Percentiles rank a stretch among this genome's conserved stretches.
phyloP scores from a whole-genome alignment of 2,797 vertebrate species.

The Schizopygopsis pylzovi region DNA sequence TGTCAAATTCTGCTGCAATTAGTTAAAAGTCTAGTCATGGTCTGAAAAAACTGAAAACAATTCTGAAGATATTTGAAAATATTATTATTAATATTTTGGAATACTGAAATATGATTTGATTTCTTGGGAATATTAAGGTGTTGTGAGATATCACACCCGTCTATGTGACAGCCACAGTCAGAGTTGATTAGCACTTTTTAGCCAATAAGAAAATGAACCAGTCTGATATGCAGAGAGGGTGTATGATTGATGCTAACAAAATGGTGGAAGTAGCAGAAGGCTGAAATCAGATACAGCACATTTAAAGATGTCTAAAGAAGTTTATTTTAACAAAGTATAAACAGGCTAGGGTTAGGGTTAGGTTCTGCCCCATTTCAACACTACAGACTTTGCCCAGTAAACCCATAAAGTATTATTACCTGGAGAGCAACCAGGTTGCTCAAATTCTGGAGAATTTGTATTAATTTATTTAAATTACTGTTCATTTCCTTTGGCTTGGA shows the following conservation, averaged over 20 bases:
- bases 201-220: neutral
- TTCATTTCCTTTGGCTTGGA: neutral
- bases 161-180: neutral
- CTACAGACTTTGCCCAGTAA: neutral
- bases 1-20: neutral
- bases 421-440: neutral
- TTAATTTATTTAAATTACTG: too few species aligned
- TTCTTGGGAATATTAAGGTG: neutral
- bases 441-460: neutral
- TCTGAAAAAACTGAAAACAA: neutral
- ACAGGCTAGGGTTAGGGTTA: too few species aligned
- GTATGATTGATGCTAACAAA: neutral
- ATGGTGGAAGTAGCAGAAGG: neutral
- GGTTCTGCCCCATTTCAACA: neutral
- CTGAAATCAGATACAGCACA: neutral
- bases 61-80: too few species aligned
- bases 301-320: neutral
- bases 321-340: neutral
- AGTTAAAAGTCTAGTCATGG: neutral
- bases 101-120: neutral
- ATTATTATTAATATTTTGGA: too few species aligned
- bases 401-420: neutral
- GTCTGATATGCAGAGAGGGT: neutral
- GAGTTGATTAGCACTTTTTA: neutral
- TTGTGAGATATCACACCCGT: neutral